phyloP scores from a whole-genome alignment of 2,888 invertebrate genomes.

The Brachyptera putata region DNA sequence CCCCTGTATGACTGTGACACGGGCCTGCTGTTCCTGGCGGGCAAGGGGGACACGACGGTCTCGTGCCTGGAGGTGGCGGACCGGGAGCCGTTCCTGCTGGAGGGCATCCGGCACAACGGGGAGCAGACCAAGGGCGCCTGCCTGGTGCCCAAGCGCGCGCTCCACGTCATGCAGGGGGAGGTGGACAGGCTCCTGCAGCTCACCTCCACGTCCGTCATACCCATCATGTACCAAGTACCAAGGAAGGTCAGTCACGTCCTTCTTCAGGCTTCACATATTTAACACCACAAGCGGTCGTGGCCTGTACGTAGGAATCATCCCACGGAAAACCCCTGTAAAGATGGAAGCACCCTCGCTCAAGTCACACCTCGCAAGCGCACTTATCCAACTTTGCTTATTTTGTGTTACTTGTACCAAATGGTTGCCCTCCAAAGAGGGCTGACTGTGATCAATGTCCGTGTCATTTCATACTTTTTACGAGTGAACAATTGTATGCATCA shows the following conservation, averaged over 20 bases:
- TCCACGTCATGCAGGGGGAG: slow-evolving; percentile 96
- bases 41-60: slow-evolving; percentile 91
- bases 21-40: slow-evolving; percentile 90
- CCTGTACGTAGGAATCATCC: too few species aligned
- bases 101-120: slow-evolving; percentile 82
- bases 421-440: too few species aligned
- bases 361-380: too few species aligned
- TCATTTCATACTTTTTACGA: too few species aligned
- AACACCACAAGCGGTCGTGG: too few species aligned
- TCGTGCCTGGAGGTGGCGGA: slow-evolving; percentile 87
- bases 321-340: too few species aligned
- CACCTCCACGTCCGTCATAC: slow-evolving; percentile 80
- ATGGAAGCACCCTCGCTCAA: too few species aligned
- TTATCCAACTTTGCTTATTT: too few species aligned
- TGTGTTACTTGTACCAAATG: too few species aligned
- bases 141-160: slow-evolving; percentile 83
- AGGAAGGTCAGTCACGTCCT: slow-evolving; percentile 66
- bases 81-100: slow-evolving; percentile 83
- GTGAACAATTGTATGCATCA: too few species aligned
- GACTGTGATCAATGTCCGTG: too few species aligned
- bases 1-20: slow-evolving; percentile 92
- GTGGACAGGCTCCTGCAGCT: slow-evolving; percentile 88
- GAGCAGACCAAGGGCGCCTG: slow-evolving; percentile 95
- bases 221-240: slow-evolving; percentile 92
- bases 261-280: too few species aligned